Evolutionary conservation across 37 sponge, comb jelly and placozoan genomes (phyloP), one percentile per base, ranked within the genome.

Genomic region (Ianthella basta): DNA sequence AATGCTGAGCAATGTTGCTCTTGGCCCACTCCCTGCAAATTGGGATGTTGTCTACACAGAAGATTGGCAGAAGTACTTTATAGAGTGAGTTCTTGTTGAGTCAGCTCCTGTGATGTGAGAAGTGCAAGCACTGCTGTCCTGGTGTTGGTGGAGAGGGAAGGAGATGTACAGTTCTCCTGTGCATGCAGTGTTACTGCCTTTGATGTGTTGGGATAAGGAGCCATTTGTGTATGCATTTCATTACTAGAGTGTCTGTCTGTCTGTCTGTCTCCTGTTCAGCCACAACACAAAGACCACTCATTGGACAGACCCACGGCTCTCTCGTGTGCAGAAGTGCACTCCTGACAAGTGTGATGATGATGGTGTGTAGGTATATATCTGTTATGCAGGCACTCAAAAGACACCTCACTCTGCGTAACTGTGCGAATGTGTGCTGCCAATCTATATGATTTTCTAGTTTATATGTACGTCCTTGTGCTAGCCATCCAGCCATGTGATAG

Each of bases 11-110:
- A n/a, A n/a, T n/a, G n/a, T n/a, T n/a, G 82, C 85, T 37, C 86
- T 91, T 4, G 98, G 98, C 30, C 94, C 96, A n/a, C 89, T 97
- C 36, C 98, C 98, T 0, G 69, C 83, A 24, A 94, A 95, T 81
- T 97, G 98, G 98, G 95, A 95, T 72, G 88, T 95, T 20, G 92
- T 91, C 55, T 97, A 97, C 89, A 95, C 98, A 8, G 90, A 93
- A 29, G 86, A 85, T 78, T 89, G 91, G n/a, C 91, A 97, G 87
- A 95, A 95, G 72, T 97, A 97, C 74, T 97, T 93, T 83, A 95
- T 97, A 57, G 94, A 97, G 98, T 97, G 55, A 90, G 92, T 91
- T 1, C 15, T 57, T 20, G 19, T 57, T 57, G 15, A 57, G 15
- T 20, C 18, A 57, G 19, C 15, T 15, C 18, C 59, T 57, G 59